Percentiles rank a stretch among this genome's conserved stretches.
phyloP scores from a whole-genome alignment of 2,888 invertebrate species.

The Calameuta pallipes region DNA sequence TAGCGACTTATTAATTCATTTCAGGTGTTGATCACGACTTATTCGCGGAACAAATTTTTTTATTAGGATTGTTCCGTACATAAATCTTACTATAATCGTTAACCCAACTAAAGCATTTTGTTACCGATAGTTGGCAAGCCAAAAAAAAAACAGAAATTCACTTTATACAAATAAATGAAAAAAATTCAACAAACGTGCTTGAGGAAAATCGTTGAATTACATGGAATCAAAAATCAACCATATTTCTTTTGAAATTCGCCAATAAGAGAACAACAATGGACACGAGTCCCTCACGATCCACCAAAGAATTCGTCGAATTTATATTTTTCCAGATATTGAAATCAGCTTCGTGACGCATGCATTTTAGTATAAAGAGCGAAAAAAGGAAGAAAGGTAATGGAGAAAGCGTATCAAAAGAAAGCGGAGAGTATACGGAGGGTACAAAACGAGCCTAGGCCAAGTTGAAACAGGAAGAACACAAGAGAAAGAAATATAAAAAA shows the following conservation, averaged over 20 bases:
- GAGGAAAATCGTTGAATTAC: too few relatives aligned
- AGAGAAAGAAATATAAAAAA: constrained; percentile 26
- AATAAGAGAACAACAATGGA: neutral
- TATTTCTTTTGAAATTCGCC: neutral
- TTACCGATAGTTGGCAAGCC: too few relatives aligned
- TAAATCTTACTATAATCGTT: too few relatives aligned
- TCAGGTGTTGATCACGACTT: too few relatives aligned
- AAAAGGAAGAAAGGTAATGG: neutral
- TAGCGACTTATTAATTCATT: too few relatives aligned
- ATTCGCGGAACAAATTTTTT: too few relatives aligned
- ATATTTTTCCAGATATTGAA: constrained; percentile 29
- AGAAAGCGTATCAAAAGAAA: constrained; percentile 5
- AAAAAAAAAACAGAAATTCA: too few relatives aligned
- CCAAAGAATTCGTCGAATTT: constrained; percentile 28
- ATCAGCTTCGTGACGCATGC: constrained; percentile 16
- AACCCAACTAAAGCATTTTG: too few relatives aligned
- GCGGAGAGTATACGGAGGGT: constrained; percentile 10
- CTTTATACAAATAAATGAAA: too few relatives aligned
- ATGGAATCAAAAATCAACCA: too few relatives aligned
- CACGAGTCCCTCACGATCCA: constrained; percentile 11
- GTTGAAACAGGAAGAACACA: constrained; percentile 19
- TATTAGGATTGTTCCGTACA: too few relatives aligned
- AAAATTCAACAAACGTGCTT: too few relatives aligned
- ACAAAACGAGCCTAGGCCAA: neutral
- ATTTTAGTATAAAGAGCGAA: constrained; percentile 1